These are phyloP conservation scores for Octodonta nipae DNA, from an alignment of 2,888 invertebrate species.

Conservation along the genomic window DNA sequence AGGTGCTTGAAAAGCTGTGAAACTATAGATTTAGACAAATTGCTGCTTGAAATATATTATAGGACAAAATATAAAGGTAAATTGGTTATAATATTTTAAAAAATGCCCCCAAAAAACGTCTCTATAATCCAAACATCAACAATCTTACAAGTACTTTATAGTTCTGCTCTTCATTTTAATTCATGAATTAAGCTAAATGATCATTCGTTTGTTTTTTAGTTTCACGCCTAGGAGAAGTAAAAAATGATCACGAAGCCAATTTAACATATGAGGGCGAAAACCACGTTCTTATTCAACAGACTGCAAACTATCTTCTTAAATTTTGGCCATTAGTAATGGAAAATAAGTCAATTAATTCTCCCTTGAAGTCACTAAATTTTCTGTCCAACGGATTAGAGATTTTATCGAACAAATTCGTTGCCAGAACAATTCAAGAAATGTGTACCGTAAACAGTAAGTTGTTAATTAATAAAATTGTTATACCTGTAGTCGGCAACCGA, in stretches of 20 bases:
- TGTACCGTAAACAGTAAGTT: constrained; percentile 33
- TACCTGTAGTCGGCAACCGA: too few species aligned
- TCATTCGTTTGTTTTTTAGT: constrained; percentile 42
- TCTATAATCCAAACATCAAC: too few species aligned
- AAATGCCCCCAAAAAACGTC: too few species aligned
- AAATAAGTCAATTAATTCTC: constrained; percentile 39
- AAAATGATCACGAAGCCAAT: constrained; percentile 74
- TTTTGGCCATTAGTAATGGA: constrained; percentile 39
- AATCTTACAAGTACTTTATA: too few species aligned
- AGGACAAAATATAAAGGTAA: too few species aligned
- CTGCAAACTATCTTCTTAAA: constrained; percentile 70
- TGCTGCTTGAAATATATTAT: too few species aligned
- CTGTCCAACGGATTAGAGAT: constrained; percentile 42
- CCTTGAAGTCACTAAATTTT: constrained; percentile 53
- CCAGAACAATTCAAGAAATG: constrained; percentile 38
- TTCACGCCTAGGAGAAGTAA: constrained; percentile 57
- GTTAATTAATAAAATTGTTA: too few species aligned
- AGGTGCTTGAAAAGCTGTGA: too few species aligned
- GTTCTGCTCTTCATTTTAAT: too few species aligned
- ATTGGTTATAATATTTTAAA: too few species aligned
- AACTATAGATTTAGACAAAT: too few species aligned
- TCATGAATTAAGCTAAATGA: too few species aligned
- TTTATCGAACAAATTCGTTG: constrained; percentile 39
- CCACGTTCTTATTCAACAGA: constrained; percentile 68
- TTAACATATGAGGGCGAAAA: constrained; percentile 87